These are phyloP conservation scores for Diuraphis noxia DNA, from an alignment of 1,140 invertebrate species.

Conservation along the genomic window DNA sequence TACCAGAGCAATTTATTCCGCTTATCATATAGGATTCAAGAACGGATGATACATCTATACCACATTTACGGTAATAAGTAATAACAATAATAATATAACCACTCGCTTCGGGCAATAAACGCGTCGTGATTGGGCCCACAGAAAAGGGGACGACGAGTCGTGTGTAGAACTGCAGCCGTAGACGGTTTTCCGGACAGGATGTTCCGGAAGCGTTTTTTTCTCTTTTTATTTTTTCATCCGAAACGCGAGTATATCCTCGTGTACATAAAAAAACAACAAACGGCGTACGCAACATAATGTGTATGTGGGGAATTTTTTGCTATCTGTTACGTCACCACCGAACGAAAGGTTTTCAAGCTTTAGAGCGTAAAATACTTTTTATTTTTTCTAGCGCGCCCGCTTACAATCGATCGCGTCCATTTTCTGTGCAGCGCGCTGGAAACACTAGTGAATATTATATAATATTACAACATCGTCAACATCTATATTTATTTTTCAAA, in stretches of 20 bases:
- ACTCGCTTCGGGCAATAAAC: not conserved
- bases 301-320: not conserved
- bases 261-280: conserved; percentile 9
- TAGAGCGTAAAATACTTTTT: not conserved
- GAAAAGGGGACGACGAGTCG: not conserved
- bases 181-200: not conserved
- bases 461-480: too few species aligned
- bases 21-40: not conserved
- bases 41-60: not conserved
- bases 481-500: not conserved
- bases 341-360: not conserved
- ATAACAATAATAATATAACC: conserved; percentile 4
- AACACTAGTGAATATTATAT: not conserved
- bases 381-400: not conserved
- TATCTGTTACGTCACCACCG: not conserved
- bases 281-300: not conserved
- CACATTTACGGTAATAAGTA: not conserved
- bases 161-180: not conserved
- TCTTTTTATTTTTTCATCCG: not conserved
- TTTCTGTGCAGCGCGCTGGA: not conserved
- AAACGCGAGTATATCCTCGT: not conserved
- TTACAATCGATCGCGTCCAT: not conserved
- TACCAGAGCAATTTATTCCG: not conserved
- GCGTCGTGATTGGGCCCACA: not conserved
- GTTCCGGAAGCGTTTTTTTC: not conserved